Evolutionary conservation across 1,140 invertebrate genomes (phyloP).

Genomic region (Papilio dardanus): DNA sequence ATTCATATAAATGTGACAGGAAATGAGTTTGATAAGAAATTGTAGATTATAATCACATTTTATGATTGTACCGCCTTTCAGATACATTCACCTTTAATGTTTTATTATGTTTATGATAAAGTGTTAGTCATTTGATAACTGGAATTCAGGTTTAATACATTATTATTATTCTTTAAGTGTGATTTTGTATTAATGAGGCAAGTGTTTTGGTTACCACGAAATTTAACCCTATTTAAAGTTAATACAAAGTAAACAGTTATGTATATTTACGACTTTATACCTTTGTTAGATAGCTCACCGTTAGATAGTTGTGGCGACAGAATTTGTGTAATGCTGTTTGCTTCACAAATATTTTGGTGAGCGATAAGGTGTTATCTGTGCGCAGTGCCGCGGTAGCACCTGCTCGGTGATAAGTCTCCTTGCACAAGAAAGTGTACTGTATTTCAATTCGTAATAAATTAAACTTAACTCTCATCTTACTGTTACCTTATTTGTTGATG

Average conservation of each 20-base stretch:
- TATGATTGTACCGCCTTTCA: no score
- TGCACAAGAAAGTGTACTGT: no score
- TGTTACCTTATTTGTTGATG: no score
- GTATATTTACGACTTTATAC: neutral
- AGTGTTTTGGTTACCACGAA: neutral
- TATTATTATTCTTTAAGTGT: neutral
- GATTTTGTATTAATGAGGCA: neutral
- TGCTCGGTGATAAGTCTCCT: neutral
- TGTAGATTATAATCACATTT: neutral
- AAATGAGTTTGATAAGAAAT: constrained; percentile 8
- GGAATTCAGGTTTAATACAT: neutral
- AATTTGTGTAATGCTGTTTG: neutral
- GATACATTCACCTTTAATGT: neutral
- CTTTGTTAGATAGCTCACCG: neutral
- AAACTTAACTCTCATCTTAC: no score
- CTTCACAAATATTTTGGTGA: constrained; percentile 3
- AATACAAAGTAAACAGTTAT: neutral
- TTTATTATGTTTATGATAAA: neutral
- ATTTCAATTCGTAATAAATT: no score
- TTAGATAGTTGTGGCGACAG: neutral
- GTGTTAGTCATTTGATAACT: neutral
- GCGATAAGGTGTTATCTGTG: neutral
- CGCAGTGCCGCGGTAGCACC: neutral
- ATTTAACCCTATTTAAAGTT: neutral
- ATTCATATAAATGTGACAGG: no score